Evolutionary conservation across 2,797 vertebrate genomes (phyloP).

Genomic region (Syngnathus acus): DNA sequence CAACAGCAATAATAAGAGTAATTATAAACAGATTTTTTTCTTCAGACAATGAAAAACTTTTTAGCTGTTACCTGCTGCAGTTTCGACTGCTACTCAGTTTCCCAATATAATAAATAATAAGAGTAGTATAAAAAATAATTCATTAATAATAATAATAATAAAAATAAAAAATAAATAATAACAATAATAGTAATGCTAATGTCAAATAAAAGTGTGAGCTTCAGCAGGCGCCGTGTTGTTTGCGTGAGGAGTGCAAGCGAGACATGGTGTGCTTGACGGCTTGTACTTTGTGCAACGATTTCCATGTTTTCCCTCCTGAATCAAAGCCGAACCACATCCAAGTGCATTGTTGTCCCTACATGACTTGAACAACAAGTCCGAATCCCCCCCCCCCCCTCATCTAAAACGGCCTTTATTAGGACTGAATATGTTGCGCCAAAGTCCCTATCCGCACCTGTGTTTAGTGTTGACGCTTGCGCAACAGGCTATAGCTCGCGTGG

Average conservation of each 20-base stretch:
- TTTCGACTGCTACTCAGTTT: too few relatives aligned
- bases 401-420: neutral
- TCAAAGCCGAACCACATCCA: conserved; percentile 47
- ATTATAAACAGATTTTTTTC: too few relatives aligned
- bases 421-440: conserved; percentile 16
- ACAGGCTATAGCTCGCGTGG: neutral
- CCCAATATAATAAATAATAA: too few relatives aligned
- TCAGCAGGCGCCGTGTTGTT: neutral
- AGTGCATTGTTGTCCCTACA: conserved; percentile 10
- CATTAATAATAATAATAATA: neutral
- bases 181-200: neutral
- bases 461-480: conserved; percentile 8
- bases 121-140: too few relatives aligned
- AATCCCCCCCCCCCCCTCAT: too few relatives aligned
- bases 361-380: too few relatives aligned
- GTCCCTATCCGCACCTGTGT: conserved; percentile 1
- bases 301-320: conserved; percentile 38
- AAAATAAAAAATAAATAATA: neutral
- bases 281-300: conserved; percentile 21
- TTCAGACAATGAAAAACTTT: too few relatives aligned
- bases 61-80: neutral
- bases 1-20: too few relatives aligned
- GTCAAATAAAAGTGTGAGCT: neutral
- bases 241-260: conserved; percentile 5
- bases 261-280: conserved; percentile 25